A percentile compares a stretch with the other conserved stretches of the same genome.
phyloP scores from a whole-genome alignment of 2,888 invertebrate species.

The Graphium colonna region DNA sequence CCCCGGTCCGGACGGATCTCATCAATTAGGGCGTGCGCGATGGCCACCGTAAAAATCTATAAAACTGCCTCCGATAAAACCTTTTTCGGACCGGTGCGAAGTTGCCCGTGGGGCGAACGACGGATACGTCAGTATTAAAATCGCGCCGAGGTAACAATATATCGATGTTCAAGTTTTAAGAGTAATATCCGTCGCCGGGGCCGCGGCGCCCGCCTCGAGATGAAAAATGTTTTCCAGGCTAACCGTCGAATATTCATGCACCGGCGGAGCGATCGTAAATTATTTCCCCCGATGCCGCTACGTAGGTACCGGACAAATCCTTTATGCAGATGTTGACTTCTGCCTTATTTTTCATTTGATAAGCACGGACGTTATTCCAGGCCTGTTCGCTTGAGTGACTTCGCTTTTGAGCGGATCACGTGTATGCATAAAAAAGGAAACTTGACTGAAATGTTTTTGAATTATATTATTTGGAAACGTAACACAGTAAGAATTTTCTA shows the following conservation, averaged over 20 bases:
- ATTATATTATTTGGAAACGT: not conserved
- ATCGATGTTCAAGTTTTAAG: constrained; percentile 60
- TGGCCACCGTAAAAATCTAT: constrained; percentile 67
- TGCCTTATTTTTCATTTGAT: constrained; percentile 24
- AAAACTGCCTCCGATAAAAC: constrained; percentile 54
- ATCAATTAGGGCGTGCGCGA: constrained; percentile 67
- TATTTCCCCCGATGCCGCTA: constrained; percentile 47
- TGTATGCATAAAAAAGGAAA: too few species aligned
- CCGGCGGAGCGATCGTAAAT: constrained; percentile 53
- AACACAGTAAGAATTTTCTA: too few species aligned
- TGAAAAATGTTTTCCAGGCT: constrained; percentile 59
- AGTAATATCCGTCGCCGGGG: constrained; percentile 56
- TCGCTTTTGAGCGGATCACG: too few species aligned
- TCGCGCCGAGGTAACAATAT: constrained; percentile 61
- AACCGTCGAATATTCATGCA: constrained; percentile 59
- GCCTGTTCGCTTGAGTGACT: not conserved
- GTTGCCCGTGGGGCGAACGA: too few species aligned
- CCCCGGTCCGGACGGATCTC: constrained; percentile 68
- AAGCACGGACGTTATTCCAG: not conserved
- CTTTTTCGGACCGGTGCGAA: constrained; percentile 45
- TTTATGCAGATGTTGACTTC: constrained; percentile 41
- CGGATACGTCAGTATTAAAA: constrained; percentile 65
- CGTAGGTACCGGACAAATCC: constrained; percentile 41
- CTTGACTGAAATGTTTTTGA: too few species aligned
- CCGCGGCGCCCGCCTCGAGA: constrained; percentile 48